Percentiles rank a stretch among this genome's conserved stretches.
These are phyloP conservation scores for Porites rus DNA, from an alignment of 92 coral and sea anemone genomes.

Conservation along the genomic window DNA sequence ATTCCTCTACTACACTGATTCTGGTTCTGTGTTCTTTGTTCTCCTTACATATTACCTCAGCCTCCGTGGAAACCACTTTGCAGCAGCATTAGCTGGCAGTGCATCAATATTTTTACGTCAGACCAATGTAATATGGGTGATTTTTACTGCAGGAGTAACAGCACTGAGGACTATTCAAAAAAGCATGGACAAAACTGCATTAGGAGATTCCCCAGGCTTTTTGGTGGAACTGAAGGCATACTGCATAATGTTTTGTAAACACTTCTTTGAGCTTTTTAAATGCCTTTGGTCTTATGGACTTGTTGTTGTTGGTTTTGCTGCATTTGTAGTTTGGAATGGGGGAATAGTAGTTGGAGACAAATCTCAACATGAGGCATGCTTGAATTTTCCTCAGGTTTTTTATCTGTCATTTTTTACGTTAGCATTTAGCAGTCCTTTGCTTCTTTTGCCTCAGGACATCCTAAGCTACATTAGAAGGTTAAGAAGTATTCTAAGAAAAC, in stretches of 20 bases:
- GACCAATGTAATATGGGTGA: slow-evolving; percentile 92
- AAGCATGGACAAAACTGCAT: background rate
- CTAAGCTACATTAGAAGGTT: slow-evolving; percentile 40
- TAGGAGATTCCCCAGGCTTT: slow-evolving; percentile 14
- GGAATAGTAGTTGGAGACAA: slow-evolving; percentile 95
- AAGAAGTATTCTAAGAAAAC: slow-evolving; percentile 37
- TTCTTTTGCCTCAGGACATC: slow-evolving; percentile 62
- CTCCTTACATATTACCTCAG: slow-evolving; percentile 89
- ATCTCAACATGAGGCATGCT: slow-evolving; percentile 79
- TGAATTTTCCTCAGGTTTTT: slow-evolving; percentile 93
- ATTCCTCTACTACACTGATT: slow-evolving; percentile 96
- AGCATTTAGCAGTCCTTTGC: slow-evolving; percentile 78
- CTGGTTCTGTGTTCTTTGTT: slow-evolving; percentile 91
- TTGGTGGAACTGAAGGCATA: slow-evolving; percentile 54
- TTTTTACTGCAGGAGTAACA: slow-evolving; percentile 92
- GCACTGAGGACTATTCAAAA: slow-evolving; percentile 66
- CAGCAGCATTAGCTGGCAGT: slow-evolving; percentile 77
- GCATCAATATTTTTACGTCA: slow-evolving; percentile 84
- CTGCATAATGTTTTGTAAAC: slow-evolving; percentile 36
- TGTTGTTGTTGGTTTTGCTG: slow-evolving; percentile 62
- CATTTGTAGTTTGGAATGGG: slow-evolving; percentile 75
- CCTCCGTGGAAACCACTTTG: slow-evolving; percentile 73
- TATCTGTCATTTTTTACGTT: slow-evolving; percentile 80
- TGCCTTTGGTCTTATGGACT: slow-evolving; percentile 81
- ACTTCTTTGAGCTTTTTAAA: slow-evolving; percentile 45